Evolutionary conservation across 2,797 vertebrate genomes (phyloP).

Genomic region (Morelia viridis): DNA sequence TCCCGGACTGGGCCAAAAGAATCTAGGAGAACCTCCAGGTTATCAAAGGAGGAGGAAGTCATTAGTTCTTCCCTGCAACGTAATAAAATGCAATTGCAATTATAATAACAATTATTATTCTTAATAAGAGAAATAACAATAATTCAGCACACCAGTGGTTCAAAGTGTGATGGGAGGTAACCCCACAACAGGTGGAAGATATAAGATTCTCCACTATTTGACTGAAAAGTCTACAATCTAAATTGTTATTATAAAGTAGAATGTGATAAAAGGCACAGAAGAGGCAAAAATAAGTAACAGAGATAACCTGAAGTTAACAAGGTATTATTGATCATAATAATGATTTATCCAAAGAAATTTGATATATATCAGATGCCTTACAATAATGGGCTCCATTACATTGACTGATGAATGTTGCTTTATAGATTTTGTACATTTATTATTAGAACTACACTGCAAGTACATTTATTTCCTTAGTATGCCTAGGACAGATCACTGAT

Average conservation of each 20-base stretch:
- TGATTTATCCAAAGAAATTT: not conserved
- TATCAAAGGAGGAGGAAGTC: slow-evolving; percentile 98
- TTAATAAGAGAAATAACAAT: not conserved
- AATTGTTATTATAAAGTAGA: not conserved
- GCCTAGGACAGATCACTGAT: not conserved
- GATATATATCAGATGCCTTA: not conserved
- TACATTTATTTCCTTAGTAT: not conserved
- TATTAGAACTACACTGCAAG: not conserved
- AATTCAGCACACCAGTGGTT: not conserved
- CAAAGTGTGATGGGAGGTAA: not conserved
- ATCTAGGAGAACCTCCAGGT: slow-evolving; percentile 94
- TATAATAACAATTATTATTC: not conserved
- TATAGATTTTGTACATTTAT: not conserved
- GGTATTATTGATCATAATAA: not conserved
- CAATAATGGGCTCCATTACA: not conserved
- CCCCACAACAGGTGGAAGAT: not conserved
- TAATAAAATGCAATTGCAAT: not conserved
- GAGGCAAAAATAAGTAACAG: not conserved
- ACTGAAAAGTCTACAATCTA: not conserved
- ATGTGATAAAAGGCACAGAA: not conserved
- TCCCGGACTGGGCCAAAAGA: slow-evolving; percentile 97
- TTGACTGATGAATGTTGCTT: not conserved
- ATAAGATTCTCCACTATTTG: not conserved
- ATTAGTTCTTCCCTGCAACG: slow-evolving; percentile 91
- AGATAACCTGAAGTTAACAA: not conserved